Evolutionary conservation across 2,113 vertebrate genomes (phyloP).

Genomic region (Vombatus ursinus): DNA sequence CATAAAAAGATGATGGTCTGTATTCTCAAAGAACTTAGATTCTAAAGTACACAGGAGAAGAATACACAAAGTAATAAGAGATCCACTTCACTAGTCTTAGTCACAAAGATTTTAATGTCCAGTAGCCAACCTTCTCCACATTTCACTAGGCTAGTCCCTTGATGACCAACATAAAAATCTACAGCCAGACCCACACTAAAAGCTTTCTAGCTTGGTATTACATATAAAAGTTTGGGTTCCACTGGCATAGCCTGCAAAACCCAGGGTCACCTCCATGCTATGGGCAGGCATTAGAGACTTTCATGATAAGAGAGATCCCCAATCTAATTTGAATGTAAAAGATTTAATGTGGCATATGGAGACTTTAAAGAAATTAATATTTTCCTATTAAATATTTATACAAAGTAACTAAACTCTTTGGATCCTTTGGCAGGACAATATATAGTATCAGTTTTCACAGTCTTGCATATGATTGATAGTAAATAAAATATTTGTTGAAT

Average conservation of each 20-base stretch:
- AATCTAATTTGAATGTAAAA: conserved; percentile 10
- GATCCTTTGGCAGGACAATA: background rate
- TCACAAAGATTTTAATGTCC: background rate
- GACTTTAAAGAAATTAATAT: conserved; percentile 2
- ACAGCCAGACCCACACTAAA: background rate
- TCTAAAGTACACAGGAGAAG: background rate
- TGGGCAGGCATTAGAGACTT: background rate
- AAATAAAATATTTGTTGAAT: background rate
- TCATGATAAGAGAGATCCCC: background rate
- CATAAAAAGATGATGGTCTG: too few relatives aligned
- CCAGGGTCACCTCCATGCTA: background rate
- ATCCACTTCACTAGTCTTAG: background rate
- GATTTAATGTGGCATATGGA: background rate
- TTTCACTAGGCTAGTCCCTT: background rate
- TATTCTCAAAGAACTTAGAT: too few relatives aligned
- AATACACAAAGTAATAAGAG: background rate
- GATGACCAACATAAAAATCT: background rate
- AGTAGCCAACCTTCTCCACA: background rate
- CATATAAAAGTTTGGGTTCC: background rate
- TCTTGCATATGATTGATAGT: background rate
- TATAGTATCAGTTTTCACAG: background rate
- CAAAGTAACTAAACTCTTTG: conserved; percentile 34
- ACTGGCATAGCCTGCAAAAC: too few relatives aligned
- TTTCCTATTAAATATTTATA: conserved; percentile 22
- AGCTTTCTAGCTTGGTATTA: background rate